Evolutionary conservation across 2,797 vertebrate species (phyloP).

Genomic region (Sternarchorhynchus goeldii): DNA sequence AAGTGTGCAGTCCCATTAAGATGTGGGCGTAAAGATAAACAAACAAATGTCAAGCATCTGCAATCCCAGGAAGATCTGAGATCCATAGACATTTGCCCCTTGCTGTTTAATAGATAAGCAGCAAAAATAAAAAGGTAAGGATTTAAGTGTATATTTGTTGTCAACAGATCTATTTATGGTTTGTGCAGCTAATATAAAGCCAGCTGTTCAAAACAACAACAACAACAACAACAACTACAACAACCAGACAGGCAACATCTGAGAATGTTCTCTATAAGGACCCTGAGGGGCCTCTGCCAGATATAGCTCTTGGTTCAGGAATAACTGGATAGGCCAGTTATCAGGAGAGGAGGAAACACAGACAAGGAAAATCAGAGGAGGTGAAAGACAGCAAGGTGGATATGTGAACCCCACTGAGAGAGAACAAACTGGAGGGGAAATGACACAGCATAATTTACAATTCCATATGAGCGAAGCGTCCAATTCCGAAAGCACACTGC

Average conservation of each 20-base stretch:
- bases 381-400: conserved; percentile 24
- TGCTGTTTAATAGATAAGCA: too few species aligned
- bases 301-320: neutral
- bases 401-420: conserved; percentile 10
- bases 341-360: neutral
- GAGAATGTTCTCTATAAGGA: too few species aligned
- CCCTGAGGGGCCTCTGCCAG: too few species aligned
- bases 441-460: neutral
- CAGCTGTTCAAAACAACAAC: too few species aligned
- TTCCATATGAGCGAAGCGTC: neutral
- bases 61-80: too few species aligned
- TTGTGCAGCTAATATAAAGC: too few species aligned
- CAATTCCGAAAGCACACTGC: conserved; percentile 5
- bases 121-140: too few species aligned
- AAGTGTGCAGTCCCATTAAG: conserved; percentile 17
- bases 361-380: conserved; percentile 10
- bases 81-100: too few species aligned
- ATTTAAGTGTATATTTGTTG: too few species aligned
- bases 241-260: too few species aligned
- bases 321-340: neutral
- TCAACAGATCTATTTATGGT: too few species aligned
- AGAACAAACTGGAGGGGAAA: neutral
- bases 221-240: too few species aligned
- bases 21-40: conserved; percentile 10
- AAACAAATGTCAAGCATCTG: conserved; percentile 6